A percentile compares a stretch with the other conserved stretches of the same genome.
Evolutionary conservation across 1,140 invertebrate genomes (phyloP).

Genomic region (Metaphire vulgaris): DNA sequence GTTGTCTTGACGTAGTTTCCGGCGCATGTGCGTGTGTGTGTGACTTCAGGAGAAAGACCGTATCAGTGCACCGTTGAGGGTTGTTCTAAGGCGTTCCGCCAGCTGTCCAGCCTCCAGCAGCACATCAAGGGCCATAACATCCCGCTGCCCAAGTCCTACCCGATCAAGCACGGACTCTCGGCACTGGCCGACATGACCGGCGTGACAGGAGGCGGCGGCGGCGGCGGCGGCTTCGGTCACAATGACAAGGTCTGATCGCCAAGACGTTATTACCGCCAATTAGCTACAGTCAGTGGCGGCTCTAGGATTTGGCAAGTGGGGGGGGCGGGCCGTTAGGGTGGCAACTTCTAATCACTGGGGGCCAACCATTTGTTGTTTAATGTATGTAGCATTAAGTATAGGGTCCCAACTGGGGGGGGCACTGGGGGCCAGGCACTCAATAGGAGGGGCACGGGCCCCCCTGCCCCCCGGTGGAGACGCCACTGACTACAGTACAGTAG

Average conservation of each 20-base stretch:
- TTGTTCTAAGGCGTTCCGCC: slow-evolving; percentile 91
- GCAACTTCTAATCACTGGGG: too few relatives aligned
- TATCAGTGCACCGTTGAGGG: slow-evolving; percentile 93
- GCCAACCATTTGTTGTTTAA: too few relatives aligned
- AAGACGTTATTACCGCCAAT: background rate
- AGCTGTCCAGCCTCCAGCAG: slow-evolving; percentile 92
- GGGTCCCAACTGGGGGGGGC: too few relatives aligned
- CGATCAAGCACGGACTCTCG: slow-evolving; percentile 5
- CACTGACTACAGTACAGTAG: background rate
- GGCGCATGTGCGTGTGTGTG: too few relatives aligned
- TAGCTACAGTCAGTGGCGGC: too few relatives aligned
- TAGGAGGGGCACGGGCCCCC: too few relatives aligned
- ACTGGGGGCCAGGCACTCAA: too few relatives aligned
- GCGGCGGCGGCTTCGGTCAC: background rate
- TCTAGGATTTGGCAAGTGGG: too few relatives aligned
- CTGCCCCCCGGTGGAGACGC: background rate
- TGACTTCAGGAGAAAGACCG: slow-evolving; percentile 70
- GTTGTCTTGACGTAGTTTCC: too few relatives aligned
- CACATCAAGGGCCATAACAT: slow-evolving; percentile 87
- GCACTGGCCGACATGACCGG: slow-evolving; percentile 2
- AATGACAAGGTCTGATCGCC: background rate
- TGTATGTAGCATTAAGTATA: too few relatives aligned
- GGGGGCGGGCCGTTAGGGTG: too few relatives aligned
- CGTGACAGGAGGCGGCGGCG: background rate
- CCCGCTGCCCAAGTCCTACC: slow-evolving; percentile 19